phyloP scores from a whole-genome alignment of 2,888 invertebrate species.

The Tinea trinotella region DNA sequence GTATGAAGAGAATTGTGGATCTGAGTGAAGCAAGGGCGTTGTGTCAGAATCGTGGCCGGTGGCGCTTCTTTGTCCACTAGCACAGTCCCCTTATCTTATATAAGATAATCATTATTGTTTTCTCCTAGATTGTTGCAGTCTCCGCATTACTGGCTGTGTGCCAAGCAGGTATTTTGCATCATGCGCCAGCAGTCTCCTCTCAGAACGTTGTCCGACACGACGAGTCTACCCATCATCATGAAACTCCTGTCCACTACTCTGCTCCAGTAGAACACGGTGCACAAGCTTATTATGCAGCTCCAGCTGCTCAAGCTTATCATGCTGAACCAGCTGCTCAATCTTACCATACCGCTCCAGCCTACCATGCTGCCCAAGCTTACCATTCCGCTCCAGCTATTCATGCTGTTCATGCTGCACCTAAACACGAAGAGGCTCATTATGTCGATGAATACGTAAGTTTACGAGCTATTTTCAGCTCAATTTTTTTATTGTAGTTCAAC shows the following conservation, averaged over 20 bases:
- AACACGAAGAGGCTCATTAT: conserved; percentile 47
- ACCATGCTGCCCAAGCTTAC: conserved; percentile 24
- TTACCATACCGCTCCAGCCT: conserved; percentile 23
- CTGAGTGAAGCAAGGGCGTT: no score
- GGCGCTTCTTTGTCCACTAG: no score
- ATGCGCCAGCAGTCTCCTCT: conserved; percentile 60
- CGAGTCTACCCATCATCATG: conserved; percentile 46
- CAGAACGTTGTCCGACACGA: conserved; percentile 63
- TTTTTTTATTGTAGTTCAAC: no score
- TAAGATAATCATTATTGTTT: no score
- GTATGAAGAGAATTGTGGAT: no score
- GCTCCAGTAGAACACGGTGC: conserved; percentile 28
- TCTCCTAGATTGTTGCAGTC: conserved; percentile 41
- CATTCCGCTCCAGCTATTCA: conserved; percentile 28
- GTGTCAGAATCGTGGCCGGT: no score
- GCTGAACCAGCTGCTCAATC: conserved; percentile 32
- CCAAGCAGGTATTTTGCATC: conserved; percentile 54
- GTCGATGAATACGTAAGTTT: conserved; percentile 60
- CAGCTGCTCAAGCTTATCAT: conserved; percentile 26
- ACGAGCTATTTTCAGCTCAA: no score
- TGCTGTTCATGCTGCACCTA: conserved; percentile 28
- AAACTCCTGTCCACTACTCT: conserved; percentile 43
- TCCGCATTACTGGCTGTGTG: conserved; percentile 51
- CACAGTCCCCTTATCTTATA: no score
- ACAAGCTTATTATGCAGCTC: conserved; percentile 27